A percentile compares a stretch with the other conserved stretches of the same genome.
Evolutionary conservation across 2,888 invertebrate genomes (phyloP).

Genomic region (Auanema sp.): DNA sequence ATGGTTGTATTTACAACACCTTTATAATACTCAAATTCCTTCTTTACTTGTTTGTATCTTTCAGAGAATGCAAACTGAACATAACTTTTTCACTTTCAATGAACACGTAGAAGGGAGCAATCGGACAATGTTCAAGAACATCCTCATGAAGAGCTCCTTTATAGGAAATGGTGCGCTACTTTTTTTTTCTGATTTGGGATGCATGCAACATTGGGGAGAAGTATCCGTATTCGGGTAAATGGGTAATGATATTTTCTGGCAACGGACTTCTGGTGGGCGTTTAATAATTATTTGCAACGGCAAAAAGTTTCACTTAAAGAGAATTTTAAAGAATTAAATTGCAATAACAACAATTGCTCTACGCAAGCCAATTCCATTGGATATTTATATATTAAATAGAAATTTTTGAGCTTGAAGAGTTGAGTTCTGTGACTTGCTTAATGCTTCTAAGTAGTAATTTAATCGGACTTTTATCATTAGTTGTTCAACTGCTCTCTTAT

Average conservation of each 20-base stretch:
- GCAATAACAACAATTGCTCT: no score
- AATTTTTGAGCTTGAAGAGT: no score
- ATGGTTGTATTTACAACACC: background rate
- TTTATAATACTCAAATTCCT: background rate
- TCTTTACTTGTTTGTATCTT: background rate
- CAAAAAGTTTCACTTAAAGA: no score
- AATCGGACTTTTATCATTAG: no score
- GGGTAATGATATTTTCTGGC: constrained; percentile 4
- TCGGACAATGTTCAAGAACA: constrained; percentile 21
- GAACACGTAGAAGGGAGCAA: constrained; percentile 25
- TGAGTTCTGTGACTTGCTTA: no score
- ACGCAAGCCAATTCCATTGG: no score
- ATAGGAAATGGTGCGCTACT: constrained; percentile 33
- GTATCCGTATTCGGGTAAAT: background rate
- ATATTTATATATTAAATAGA: no score
- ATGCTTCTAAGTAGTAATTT: no score
- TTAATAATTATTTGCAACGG: background rate
- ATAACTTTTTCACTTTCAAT: constrained; percentile 58
- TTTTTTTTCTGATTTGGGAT: background rate
- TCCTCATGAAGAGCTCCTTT: constrained; percentile 26
- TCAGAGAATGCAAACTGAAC: constrained; percentile 41
- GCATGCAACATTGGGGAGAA: background rate
- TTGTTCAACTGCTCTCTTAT: no score
- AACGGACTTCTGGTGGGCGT: background rate
- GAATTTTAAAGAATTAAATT: no score